These are phyloP conservation scores for Lasiurus cinereus DNA, from an alignment of 2,113 vertebrate species.

Conservation along the genomic window DNA sequence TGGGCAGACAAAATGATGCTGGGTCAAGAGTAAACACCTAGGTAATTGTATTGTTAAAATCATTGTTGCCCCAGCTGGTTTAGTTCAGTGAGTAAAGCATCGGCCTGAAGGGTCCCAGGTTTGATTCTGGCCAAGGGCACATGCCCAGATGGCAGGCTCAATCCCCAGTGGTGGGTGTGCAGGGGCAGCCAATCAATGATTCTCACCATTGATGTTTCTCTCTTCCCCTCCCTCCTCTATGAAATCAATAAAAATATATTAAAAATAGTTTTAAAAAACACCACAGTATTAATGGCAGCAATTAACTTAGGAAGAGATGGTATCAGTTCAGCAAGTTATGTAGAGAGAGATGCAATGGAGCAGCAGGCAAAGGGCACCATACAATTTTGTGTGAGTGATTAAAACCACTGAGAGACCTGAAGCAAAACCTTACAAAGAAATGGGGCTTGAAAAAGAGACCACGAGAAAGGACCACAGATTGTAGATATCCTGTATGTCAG, in stretches of 20 bases:
- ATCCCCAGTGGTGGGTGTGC: no score
- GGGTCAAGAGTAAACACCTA: neutral
- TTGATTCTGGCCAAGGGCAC: no score
- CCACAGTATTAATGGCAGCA: neutral
- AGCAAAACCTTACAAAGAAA: conserved; percentile 1
- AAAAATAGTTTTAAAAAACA: no score
- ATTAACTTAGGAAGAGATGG: neutral
- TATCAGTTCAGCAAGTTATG: neutral
- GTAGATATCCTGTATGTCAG: neutral
- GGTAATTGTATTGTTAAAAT: neutral
- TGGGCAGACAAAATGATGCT: neutral
- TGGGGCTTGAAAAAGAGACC: neutral
- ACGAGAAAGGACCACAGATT: neutral
- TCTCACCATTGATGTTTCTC: no score
- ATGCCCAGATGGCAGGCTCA: no score
- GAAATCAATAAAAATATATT: no score
- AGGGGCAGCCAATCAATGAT: no score
- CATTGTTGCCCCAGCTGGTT: no score
- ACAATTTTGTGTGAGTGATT: neutral
- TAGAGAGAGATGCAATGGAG: neutral
- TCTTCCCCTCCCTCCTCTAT: no score
- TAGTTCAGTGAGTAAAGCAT: no score
- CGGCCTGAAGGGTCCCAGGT: no score
- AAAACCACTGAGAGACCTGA: neutral
- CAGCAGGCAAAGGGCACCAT: neutral